These are phyloP conservation scores for Cliona cf. orientalis DNA, from an alignment of 37 sponge, comb jelly and placozoan genomes.

Conservation along the genomic window DNA sequence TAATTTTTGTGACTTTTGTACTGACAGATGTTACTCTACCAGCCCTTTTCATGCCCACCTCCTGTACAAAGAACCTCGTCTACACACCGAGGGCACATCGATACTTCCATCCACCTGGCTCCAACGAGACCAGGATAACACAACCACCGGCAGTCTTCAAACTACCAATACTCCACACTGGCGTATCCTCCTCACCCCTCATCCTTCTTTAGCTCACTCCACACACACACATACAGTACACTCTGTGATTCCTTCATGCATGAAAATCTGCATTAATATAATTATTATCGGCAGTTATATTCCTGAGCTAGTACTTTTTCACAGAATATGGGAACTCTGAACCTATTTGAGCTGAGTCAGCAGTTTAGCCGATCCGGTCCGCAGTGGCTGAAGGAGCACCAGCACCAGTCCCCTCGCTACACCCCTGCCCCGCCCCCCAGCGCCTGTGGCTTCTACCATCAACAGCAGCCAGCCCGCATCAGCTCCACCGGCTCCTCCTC, in stretches of 20 bases:
- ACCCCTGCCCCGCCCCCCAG: constrained; percentile 71
- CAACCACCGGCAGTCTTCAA: constrained; percentile 82
- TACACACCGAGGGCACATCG: constrained; percentile 82
- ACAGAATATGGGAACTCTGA: constrained; percentile 55
- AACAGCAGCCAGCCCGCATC: neutral
- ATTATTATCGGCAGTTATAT: neutral
- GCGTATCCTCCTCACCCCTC: neutral
- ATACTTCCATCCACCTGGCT: constrained; percentile 90
- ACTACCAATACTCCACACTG: constrained; percentile 44
- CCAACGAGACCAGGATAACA: constrained; percentile 49
- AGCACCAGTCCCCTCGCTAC: constrained; percentile 21
- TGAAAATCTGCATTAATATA: constrained; percentile 29
- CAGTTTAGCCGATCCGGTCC: constrained; percentile 39
- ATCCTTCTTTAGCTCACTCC: neutral
- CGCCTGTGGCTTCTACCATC: constrained; percentile 41
- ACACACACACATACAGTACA: neutral
- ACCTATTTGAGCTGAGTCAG: constrained; percentile 71
- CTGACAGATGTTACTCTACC: constrained; percentile 72
- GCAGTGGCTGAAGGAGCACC: constrained; percentile 14
- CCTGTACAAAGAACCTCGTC: constrained; percentile 33
- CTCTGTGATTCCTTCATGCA: constrained; percentile 5
- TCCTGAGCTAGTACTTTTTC: neutral
- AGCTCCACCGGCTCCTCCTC: too few relatives aligned
- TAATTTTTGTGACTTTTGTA: too few relatives aligned
- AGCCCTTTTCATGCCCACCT: constrained; percentile 87